phyloP scores from a whole-genome alignment of 2,888 invertebrate species.

The Liodrosophila aerea region DNA sequence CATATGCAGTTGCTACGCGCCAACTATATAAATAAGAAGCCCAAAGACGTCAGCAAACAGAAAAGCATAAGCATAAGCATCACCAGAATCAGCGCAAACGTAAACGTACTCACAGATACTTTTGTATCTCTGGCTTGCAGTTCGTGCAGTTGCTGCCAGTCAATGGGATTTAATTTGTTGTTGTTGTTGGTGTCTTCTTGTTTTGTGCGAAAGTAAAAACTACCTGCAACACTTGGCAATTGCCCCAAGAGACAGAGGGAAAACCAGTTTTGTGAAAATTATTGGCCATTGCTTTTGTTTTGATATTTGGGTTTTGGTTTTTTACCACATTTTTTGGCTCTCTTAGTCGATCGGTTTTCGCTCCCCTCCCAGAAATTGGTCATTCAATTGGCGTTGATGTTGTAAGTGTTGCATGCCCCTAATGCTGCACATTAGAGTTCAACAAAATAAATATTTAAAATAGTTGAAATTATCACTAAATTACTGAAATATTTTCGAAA shows the following conservation, averaged over 20 bases:
- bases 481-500: no score
- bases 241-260: conserved; percentile 25
- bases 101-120: conserved; percentile 53
- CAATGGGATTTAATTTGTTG: conserved; percentile 14
- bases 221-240: conserved; percentile 64
- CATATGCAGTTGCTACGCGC: conserved; percentile 45
- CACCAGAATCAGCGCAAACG: conserved; percentile 36
- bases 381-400: conserved; percentile 23
- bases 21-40: conserved; percentile 60
- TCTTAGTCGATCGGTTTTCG: conserved; percentile 9
- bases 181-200: conserved; percentile 33
- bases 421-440: conserved; percentile 7
- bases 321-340: conserved; percentile 12
- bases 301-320: conserved; percentile 30
- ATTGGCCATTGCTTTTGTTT: conserved; percentile 58
- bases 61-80: conserved; percentile 24
- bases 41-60: conserved; percentile 47
- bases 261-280: conserved; percentile 74
- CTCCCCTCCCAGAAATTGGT: conserved; percentile 31
- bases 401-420: conserved; percentile 33
- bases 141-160: conserved; percentile 37
- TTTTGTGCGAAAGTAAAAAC: conserved; percentile 76
- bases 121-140: conserved; percentile 54
- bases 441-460: background rate
- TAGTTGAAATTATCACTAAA: background rate